Evolutionary conservation across 2,888 invertebrate genomes (phyloP).

Genomic region (Schrankia costaestrigalis): DNA sequence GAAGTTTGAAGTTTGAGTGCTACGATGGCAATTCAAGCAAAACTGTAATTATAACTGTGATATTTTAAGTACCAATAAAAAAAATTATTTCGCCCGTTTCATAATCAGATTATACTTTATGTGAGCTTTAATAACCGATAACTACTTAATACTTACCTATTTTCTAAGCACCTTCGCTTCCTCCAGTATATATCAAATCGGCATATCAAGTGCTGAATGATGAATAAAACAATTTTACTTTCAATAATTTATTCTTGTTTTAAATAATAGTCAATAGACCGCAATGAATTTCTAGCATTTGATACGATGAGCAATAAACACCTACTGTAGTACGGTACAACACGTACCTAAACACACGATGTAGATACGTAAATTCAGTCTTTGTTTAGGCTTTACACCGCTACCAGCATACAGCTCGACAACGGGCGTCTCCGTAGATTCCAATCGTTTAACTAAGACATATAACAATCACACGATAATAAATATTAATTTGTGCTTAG

Average conservation of each 20-base stretch:
- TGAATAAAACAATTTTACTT: slow-evolving; percentile 12
- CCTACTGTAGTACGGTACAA: slow-evolving; percentile 43
- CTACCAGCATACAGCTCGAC: slow-evolving; percentile 24
- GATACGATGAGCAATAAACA: slow-evolving; percentile 69
- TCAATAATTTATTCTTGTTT: slow-evolving; percentile 46
- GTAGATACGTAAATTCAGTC: slow-evolving; percentile 74
- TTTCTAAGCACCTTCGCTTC: too few relatives aligned
- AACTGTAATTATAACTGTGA: too few relatives aligned
- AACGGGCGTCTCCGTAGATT: slow-evolving; percentile 41
- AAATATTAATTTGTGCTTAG: slow-evolving; percentile 53
- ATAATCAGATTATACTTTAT: too few relatives aligned
- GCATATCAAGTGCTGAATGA: background rate
- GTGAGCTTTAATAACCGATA: too few relatives aligned
- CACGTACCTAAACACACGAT: slow-evolving; percentile 45
- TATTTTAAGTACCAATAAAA: too few relatives aligned
- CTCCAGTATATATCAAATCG: too few relatives aligned
- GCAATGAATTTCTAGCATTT: slow-evolving; percentile 63
- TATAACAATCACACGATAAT: slow-evolving; percentile 40
- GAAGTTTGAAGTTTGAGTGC: too few relatives aligned
- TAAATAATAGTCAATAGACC: slow-evolving; percentile 75
- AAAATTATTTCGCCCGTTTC: too few relatives aligned
- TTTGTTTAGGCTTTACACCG: slow-evolving; percentile 66
- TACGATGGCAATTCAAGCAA: too few relatives aligned
- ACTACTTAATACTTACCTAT: too few relatives aligned
- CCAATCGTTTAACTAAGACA: slow-evolving; percentile 43